Percentiles rank a stretch among this genome's conserved stretches.
Conservation (phyloP, 2,113 vertebrate species). For the Lipophrys pholis region DNA sequence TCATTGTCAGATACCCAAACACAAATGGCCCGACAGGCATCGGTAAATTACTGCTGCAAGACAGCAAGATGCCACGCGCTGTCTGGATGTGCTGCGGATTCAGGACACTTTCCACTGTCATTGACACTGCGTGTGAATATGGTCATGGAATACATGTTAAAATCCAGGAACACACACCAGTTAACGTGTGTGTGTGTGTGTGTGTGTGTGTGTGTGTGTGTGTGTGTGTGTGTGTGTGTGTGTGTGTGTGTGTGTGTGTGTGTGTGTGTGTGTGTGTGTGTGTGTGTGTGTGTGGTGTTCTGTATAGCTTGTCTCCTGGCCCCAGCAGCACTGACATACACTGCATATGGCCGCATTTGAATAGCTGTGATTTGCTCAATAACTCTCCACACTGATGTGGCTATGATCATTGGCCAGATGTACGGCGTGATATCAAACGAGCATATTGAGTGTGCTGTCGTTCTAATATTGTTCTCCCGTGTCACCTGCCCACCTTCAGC, state of each 20-base stretch:
- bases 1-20: constrained; percentile 42
- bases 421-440: constrained; percentile 42
- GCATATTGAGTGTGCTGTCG: constrained; percentile 44
- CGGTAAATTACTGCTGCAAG: constrained; percentile 39
- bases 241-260: constrained; percentile 23
- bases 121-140: constrained; percentile 74
- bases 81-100: constrained; percentile 60
- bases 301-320: constrained; percentile 25
- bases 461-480: constrained; percentile 22
- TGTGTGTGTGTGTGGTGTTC: constrained; percentile 19
- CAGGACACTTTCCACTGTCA: constrained; percentile 70
- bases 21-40: constrained; percentile 55
- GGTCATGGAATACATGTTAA: constrained; percentile 57
- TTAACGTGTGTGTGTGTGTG: neutral
- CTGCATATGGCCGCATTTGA: constrained; percentile 50
- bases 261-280: constrained; percentile 3
- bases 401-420: constrained; percentile 64
- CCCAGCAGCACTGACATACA: constrained; percentile 17
- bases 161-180: constrained; percentile 37
- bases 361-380: constrained; percentile 58
- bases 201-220: constrained; percentile 21
- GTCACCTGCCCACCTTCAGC: constrained; percentile 14
- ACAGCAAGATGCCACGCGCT: constrained; percentile 1
- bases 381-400: constrained; percentile 52
- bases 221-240: constrained; percentile 24